These are phyloP conservation scores for Bagarius yarrelli DNA, from an alignment of 2,113 vertebrate genomes.

Conservation along the genomic window DNA sequence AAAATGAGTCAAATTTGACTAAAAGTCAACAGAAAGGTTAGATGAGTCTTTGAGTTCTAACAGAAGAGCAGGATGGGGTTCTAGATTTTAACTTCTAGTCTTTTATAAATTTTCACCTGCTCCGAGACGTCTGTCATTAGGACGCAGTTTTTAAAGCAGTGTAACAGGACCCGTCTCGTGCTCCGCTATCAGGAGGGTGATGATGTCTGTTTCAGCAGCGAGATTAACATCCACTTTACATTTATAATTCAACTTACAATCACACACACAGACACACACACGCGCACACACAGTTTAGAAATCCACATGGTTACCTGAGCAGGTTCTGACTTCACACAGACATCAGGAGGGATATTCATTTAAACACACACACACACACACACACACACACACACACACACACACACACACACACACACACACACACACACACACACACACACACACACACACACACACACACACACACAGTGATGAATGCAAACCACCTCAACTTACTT, in stretches of 20 bases:
- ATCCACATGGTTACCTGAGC: background rate
- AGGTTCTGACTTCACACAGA: background rate
- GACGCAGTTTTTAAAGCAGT: constrained; percentile 66
- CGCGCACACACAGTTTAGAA: no score
- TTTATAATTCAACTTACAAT: no score
- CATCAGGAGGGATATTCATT: background rate
- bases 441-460: no score
- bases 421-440: no score
- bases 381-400: background rate
- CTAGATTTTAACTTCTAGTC: no score
- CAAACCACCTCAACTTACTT: background rate
- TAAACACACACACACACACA: constrained; percentile 10
- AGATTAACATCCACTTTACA: background rate
- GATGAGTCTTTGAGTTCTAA: no score
- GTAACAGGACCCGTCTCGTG: constrained; percentile 58
- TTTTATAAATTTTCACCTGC: constrained; percentile 45
- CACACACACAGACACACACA: background rate
- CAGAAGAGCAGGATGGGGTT: no score
- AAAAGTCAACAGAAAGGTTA: no score
- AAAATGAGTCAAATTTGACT: no score
- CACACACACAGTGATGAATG: background rate
- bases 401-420: no score
- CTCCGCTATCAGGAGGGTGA: background rate
- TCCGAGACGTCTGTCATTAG: constrained; percentile 49
- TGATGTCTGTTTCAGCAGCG: background rate